phyloP scores from a whole-genome alignment of 2,797 vertebrate genomes.

The Tragelaphus oryx region DNA sequence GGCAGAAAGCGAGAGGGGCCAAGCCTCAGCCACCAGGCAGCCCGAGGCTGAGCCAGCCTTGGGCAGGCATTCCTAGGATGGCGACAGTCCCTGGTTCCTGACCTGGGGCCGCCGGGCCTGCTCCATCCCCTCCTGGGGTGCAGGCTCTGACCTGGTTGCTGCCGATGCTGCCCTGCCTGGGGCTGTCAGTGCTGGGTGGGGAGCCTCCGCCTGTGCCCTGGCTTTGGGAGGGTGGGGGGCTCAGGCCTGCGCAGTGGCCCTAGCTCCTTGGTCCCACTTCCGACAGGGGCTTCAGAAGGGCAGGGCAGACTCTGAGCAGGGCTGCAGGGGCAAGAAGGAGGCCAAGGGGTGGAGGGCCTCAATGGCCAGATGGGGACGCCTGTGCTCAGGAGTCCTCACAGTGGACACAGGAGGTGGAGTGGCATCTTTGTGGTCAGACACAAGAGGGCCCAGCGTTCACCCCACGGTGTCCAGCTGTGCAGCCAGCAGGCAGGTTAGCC shows the following conservation, averaged over 20 bases:
- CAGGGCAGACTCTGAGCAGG: background rate
- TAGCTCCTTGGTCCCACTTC: background rate
- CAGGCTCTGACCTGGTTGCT: background rate
- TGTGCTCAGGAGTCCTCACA: background rate
- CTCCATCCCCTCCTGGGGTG: fast-evolving
- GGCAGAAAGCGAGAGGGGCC: background rate
- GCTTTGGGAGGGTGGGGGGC: background rate
- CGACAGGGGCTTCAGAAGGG: background rate
- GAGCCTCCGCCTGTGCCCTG: background rate
- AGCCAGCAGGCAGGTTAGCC: fast-evolving
- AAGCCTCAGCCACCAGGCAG: fast-evolving
- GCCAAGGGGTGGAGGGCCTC: background rate
- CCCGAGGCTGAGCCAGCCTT: background rate
- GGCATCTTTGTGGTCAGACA: background rate
- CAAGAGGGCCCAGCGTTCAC: fast-evolving
- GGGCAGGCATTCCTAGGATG: background rate
- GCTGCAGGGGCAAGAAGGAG: background rate
- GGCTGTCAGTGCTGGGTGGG: background rate
- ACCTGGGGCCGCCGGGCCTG: fast-evolving
- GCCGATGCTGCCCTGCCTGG: fast-evolving
- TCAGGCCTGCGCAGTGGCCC: background rate
- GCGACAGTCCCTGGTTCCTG: background rate
- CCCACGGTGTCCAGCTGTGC: background rate
- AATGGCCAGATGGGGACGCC: background rate
- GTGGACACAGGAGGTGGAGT: background rate